Evolutionary conservation across 2,888 invertebrate genomes (phyloP).

Genomic region (Cantharis nigra): DNA sequence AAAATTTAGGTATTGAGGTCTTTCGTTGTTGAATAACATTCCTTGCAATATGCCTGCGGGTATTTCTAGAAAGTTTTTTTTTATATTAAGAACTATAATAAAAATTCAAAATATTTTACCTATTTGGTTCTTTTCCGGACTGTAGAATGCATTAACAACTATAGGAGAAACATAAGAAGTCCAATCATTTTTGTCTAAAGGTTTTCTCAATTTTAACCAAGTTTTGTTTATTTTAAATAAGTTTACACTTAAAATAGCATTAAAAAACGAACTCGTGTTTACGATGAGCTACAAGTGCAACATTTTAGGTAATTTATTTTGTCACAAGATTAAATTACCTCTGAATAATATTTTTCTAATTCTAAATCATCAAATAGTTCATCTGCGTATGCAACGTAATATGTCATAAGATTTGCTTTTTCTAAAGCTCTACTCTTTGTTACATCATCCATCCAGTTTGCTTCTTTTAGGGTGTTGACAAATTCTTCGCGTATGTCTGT

Average conservation of each 20-base stretch:
- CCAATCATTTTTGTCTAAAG: conserved; percentile 61
- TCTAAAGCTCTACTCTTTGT: conserved; percentile 7
- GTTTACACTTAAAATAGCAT: conserved; percentile 57
- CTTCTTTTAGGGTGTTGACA: conserved; percentile 73
- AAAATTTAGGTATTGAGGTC: conserved; percentile 52
- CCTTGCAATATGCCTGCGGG: conserved; percentile 89
- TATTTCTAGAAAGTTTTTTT: conserved; percentile 66
- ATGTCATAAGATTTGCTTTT: conserved; percentile 1
- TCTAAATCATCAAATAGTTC: conserved; percentile 8
- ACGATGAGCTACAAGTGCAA: conserved; percentile 52
- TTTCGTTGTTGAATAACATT: conserved; percentile 75
- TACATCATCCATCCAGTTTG: conserved; percentile 90
- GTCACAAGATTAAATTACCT: conserved; percentile 54
- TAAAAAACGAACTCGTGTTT: conserved; percentile 53
- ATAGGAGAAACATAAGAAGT: conserved; percentile 57
- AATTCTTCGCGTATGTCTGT: conserved; percentile 82
- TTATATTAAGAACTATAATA: background rate
- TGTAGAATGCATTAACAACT: conserved; percentile 62
- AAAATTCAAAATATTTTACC: conserved; percentile 51
- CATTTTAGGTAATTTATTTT: background rate
- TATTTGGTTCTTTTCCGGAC: conserved; percentile 60
- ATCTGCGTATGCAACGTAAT: conserved; percentile 1
- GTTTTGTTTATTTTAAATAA: conserved; percentile 55
- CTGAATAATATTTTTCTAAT: conserved; percentile 69
- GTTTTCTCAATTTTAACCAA: conserved; percentile 53